Base-by-base conservation (phyloP, 1,140 invertebrate species). In the Heliconius eleuchia region DNA sequence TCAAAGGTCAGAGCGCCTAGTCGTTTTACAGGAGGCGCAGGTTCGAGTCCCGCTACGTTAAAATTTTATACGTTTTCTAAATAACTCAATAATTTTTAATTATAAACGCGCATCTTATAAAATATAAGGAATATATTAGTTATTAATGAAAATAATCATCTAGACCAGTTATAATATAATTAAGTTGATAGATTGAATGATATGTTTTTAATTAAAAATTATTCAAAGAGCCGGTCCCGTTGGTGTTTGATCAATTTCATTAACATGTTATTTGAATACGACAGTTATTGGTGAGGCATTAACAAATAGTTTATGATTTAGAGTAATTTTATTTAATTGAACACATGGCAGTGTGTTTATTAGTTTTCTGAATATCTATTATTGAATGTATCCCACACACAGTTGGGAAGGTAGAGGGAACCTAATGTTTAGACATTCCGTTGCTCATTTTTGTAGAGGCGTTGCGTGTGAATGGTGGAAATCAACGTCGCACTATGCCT, bases 261-360 rank as follows among this genome's bases (percentile, higher is more conserved):
- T 82, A 80, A 57, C 82, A 84, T 84, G 57, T 75, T 75, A 80
- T 80, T 83, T 78, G 52, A 78, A 84, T 82, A 79, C 71, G 60
- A 66, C 37, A 72, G 70, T 55, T 76, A 76, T 76, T 83, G 77
- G 70, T 71, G 39, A 46, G 57, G n/a, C 60, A 74, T 57, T 80
- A 70, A 70, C 75, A 23, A 57, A 80, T 77, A 74, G 34, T 80
- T 80, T 80, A 80, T 76, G 37, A 57, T 27, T 71, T 77, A 73
- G 50, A 77, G 11, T 37, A 52, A 18, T 80, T 52, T 74, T 71
- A 71, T 74, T 80, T 71, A 77, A 77, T 80, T 77, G 39, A 71
- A 55, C 42, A 46, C 66, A 50, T 50, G 60, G 13, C 27, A 23
- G 60, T 27, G 9, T 66, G 11, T 66, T 66, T 66, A 66, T 66